These are phyloP conservation scores for Phoenicopterus ruber DNA, from an alignment of 2,113 vertebrate species.

Conservation along the genomic window DNA sequence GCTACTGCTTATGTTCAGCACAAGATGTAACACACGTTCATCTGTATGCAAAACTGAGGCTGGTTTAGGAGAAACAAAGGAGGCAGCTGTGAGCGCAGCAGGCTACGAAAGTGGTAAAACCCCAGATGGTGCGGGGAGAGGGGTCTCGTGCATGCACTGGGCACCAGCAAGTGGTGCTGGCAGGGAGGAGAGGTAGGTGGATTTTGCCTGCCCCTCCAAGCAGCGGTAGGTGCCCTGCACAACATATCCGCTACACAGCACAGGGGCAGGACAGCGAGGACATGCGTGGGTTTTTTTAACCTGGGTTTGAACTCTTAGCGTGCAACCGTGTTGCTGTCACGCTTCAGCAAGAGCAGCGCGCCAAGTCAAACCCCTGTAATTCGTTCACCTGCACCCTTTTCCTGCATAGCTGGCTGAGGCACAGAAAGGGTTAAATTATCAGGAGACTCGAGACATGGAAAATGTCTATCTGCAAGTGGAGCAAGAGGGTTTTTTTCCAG, in stretches of 20 bases:
- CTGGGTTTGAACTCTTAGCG: not conserved
- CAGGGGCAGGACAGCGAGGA: not conserved
- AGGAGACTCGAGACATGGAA: not conserved
- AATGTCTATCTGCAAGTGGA: not conserved
- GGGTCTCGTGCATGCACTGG: fast-evolving
- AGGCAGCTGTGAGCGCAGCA: not conserved
- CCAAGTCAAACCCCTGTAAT: not conserved
- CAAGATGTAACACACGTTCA: not conserved
- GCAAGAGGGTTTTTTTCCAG: fast-evolving
- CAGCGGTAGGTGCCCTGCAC: not conserved
- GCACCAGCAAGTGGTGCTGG: not conserved
- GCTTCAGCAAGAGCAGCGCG: not conserved
- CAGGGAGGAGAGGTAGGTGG: not conserved
- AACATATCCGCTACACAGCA: not conserved
- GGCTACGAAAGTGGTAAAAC: not conserved
- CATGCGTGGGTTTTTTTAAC: not conserved
- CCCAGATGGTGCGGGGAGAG: not conserved
- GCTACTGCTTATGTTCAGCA: not conserved
- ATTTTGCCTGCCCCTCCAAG: not conserved
- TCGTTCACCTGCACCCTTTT: not conserved
- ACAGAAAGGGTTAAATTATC: not conserved
- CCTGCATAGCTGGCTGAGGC: not conserved
- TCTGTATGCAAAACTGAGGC: not conserved
- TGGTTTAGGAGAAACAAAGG: not conserved
- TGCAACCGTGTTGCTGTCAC: not conserved